A percentile compares a stretch with the other conserved stretches of the same genome.
Conservation (phyloP, 2,888 invertebrate genomes). For the Leucoma salicis region DNA sequence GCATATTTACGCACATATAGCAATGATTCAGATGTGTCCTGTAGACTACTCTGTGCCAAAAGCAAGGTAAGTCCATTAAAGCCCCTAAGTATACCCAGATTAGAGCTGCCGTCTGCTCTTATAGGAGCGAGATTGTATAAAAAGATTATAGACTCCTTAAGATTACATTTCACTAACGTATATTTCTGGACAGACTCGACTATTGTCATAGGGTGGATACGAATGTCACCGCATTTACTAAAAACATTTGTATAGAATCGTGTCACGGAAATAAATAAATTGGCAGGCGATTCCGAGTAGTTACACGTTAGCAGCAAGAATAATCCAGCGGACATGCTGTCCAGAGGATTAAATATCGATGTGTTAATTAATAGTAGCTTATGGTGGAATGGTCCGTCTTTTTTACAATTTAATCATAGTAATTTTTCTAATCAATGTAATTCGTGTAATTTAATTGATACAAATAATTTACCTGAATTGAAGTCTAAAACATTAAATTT, state of each 20-base stretch:
- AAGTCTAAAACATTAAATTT: neutral
- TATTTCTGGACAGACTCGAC: conserved; percentile 24
- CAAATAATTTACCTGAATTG: conserved; percentile 1
- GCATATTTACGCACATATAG: conserved; percentile 21
- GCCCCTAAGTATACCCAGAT: conserved; percentile 19
- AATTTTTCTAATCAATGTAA: neutral
- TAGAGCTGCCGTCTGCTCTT: conserved; percentile 32
- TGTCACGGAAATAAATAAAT: conserved; percentile 15
- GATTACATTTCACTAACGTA: neutral
- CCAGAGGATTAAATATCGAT: conserved; percentile 2
- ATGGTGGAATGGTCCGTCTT: conserved; percentile 8
- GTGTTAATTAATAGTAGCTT: neutral
- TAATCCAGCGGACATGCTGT: conserved; percentile 2
- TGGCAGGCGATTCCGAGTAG: neutral
- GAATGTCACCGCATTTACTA: conserved; percentile 18
- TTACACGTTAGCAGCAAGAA: too few relatives aligned
- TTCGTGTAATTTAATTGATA: neutral
- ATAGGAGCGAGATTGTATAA: conserved; percentile 19
- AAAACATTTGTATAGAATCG: conserved; percentile 28
- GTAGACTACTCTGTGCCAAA: conserved; percentile 31
- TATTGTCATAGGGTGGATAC: conserved; percentile 17
- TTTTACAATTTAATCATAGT: neutral
- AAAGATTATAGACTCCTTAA: conserved; percentile 12
- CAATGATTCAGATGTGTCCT: conserved; percentile 1
- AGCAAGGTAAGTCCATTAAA: conserved; percentile 31